Conservation (phyloP, 2,797 vertebrate genomes). For the Sebastes minor region DNA sequence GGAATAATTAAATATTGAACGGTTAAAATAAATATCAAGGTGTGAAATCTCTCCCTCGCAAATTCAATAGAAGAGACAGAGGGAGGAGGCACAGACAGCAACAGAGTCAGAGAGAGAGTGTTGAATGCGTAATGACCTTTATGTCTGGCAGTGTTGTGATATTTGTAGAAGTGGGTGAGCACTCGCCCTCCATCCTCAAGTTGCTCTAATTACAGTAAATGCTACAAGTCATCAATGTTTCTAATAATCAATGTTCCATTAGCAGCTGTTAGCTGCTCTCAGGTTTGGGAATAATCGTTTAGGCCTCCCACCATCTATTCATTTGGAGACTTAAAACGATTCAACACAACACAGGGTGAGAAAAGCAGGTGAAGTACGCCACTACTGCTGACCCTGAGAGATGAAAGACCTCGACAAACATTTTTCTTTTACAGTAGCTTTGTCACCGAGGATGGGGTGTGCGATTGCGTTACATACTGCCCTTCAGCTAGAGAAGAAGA, state of each 20-base stretch:
- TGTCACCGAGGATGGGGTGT: conserved; percentile 29
- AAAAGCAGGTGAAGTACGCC: conserved; percentile 11
- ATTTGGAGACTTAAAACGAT: not conserved
- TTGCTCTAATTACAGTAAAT: conserved; percentile 25
- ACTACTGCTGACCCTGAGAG: conserved; percentile 8
- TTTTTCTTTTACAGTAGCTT: conserved; percentile 19
- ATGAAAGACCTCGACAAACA: conserved; percentile 32
- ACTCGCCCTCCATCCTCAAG: not conserved
- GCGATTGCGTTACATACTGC: conserved; percentile 25
- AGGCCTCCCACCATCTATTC: conserved; percentile 3
- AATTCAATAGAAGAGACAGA: not conserved
- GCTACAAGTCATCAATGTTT: conserved; percentile 9
- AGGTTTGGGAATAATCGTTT: conserved; percentile 6
- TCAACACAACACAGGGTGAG: not conserved
- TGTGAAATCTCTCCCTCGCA: not conserved
- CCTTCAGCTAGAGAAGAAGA: conserved; percentile 46
- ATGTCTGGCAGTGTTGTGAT: not conserved
- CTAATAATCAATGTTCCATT: conserved; percentile 42
- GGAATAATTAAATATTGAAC: conserved; percentile 10
- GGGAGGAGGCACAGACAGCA: not conserved
- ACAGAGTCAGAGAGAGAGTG: not conserved
- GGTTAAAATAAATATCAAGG: conserved; percentile 6
- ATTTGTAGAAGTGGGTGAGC: not conserved
- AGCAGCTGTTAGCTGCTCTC: conserved; percentile 22
- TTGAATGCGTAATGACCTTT: conserved; percentile 11